These are phyloP conservation scores for Pardalotus punctatus DNA, from an alignment of 2,113 vertebrate genomes.

Conservation along the genomic window DNA sequence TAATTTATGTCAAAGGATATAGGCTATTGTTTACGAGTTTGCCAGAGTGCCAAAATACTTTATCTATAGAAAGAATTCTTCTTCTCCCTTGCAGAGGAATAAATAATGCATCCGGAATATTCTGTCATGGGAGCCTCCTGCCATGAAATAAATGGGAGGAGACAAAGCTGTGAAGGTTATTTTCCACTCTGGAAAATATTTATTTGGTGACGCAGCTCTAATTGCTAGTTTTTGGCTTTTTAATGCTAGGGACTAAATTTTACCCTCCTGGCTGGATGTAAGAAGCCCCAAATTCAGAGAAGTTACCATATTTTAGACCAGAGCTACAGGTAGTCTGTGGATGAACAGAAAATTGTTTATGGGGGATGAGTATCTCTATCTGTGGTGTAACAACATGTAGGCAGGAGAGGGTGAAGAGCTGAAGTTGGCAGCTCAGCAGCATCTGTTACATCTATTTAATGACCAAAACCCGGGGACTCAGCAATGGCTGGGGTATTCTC, in stretches of 20 bases:
- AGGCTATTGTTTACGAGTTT: conserved; percentile 55
- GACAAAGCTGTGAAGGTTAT: background rate
- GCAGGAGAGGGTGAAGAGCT: background rate
- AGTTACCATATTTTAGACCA: background rate
- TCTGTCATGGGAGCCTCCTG: background rate
- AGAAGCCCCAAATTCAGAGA: background rate
- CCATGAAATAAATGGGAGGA: background rate
- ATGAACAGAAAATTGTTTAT: background rate
- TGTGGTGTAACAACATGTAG: background rate
- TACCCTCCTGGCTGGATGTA: background rate
- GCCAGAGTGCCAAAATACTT: conserved; percentile 6
- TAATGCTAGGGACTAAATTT: background rate
- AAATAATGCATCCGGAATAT: background rate
- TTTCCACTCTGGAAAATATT: background rate
- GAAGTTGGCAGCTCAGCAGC: background rate
- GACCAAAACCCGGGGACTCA: background rate
- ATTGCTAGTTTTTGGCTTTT: background rate
- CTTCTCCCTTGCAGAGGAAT: background rate
- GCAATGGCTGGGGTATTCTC: fast-evolving
- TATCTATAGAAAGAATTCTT: background rate
- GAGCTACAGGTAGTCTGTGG: background rate
- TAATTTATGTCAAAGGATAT: conserved; percentile 54
- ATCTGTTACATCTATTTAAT: background rate
- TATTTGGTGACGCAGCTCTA: background rate
- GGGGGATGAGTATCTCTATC: background rate